phyloP scores from a whole-genome alignment of 2,113 vertebrate species.

The Chaetodon auriga region DNA sequence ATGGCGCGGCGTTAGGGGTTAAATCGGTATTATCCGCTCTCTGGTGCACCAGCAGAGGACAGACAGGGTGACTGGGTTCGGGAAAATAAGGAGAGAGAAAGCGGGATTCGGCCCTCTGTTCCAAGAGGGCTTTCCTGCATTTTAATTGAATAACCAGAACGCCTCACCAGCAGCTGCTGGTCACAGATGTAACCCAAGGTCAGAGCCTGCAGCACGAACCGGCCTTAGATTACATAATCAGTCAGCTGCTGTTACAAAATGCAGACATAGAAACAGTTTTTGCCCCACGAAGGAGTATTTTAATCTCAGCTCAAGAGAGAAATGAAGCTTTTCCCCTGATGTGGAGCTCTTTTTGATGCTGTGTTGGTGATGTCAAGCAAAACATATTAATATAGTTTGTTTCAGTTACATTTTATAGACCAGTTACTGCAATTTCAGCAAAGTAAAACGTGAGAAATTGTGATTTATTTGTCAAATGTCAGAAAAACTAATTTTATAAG shows the following conservation, averaged over 20 bases:
- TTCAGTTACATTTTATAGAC: background rate
- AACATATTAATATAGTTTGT: too few relatives aligned
- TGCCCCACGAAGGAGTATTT: background rate
- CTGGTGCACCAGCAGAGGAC: slow-evolving; percentile 48
- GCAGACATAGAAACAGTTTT: background rate
- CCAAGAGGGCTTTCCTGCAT: slow-evolving; percentile 37
- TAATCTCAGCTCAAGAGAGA: background rate
- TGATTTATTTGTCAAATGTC: too few relatives aligned
- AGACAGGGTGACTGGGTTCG: slow-evolving; percentile 42
- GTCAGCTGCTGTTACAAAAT: slow-evolving; percentile 41
- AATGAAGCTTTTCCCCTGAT: too few relatives aligned
- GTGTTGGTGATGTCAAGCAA: background rate
- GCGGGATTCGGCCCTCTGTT: background rate
- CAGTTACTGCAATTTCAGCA: background rate
- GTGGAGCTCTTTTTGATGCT: background rate
- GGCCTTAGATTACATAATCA: slow-evolving; percentile 56
- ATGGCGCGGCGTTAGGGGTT: slow-evolving; percentile 55
- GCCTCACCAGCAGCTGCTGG: slow-evolving; percentile 38
- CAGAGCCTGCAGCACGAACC: slow-evolving; percentile 26
- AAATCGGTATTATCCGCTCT: slow-evolving; percentile 66
- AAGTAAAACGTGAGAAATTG: too few relatives aligned
- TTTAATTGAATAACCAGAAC: slow-evolving; percentile 44
- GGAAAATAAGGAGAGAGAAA: slow-evolving; percentile 27
- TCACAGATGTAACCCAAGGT: slow-evolving; percentile 55
- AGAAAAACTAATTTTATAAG: too few relatives aligned